phyloP scores from a whole-genome alignment of 2,113 vertebrate genomes.

The Amphilophus citrinellus region DNA sequence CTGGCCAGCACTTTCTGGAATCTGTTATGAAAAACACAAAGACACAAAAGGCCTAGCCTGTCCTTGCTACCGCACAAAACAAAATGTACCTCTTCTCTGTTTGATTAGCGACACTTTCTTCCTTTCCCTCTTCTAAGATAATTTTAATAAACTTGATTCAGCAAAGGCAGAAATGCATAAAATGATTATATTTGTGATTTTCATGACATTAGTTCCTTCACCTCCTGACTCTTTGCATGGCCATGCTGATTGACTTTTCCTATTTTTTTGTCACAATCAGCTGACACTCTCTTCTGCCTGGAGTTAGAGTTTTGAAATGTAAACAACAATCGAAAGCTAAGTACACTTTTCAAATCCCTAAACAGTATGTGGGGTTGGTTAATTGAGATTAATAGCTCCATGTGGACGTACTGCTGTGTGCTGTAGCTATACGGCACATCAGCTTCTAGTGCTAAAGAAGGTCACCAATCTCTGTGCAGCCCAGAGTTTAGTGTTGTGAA shows the following conservation, averaged over 20 bases:
- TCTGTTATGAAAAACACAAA: no score
- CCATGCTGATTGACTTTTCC: background rate
- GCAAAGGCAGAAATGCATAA: no score
- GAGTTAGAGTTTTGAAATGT: background rate
- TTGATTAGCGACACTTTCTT: no score
- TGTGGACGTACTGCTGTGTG: background rate
- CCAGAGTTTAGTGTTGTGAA: background rate
- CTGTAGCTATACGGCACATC: background rate
- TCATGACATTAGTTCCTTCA: background rate
- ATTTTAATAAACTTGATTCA: no score
- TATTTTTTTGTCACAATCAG: conserved; percentile 4
- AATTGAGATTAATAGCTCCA: background rate
- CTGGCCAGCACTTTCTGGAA: no score
- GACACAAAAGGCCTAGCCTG: no score
- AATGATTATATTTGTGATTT: no score
- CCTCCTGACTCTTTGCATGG: background rate
- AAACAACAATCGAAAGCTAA: background rate
- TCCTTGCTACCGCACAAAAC: no score
- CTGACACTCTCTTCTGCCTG: background rate
- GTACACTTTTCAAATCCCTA: background rate
- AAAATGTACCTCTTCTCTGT: no score
- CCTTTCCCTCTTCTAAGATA: no score
- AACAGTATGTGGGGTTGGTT: background rate
- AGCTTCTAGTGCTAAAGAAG: background rate
- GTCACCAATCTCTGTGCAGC: background rate